Base-by-base conservation (phyloP, 2,797 vertebrate genomes). In the Serranus cabrilla region DNA sequence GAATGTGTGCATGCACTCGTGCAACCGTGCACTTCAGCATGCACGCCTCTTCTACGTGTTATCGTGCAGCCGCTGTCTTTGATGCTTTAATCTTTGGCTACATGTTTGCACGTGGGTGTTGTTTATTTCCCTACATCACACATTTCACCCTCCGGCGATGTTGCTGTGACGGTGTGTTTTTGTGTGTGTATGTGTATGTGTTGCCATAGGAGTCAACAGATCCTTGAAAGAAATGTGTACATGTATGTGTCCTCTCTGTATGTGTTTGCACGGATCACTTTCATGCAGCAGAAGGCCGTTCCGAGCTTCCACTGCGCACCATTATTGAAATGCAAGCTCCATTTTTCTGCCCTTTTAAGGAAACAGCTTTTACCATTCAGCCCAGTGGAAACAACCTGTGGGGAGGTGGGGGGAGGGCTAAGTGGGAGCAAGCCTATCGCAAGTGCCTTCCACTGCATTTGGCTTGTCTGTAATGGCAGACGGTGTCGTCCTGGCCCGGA, bases 371-470 rank as follows among this genome's bases (percentile, higher is more conserved):
- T 86, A 65, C 70, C 47, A 34, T 71, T 83, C 78, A 84, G 72
- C 83, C 45, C 79, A 57, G 70, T 76, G 73, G 71, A 88, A 85
- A 85, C 43, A 86, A 78, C 56, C 70, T 61, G 31, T 17, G 49
- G 5, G 55, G 40, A 31, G 54, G 71, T 11, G 49, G 40, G 40
- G 37, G 54, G 71, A 12, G 49, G 40, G 63, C 66, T 73, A 57
- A 83, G 79, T 81, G 58, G 49, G 55, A 60, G 69, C 31, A 69
- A 81, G 58, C 61, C 76, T 73, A 81, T 83, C 34, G 17, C 79
- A 71, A 79, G 68, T 70, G 68, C 84, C 85, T 94, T 93, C 91
- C 92, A 82, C 82, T 86, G 87, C 91, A 92, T 94, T 94, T 94
- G 87, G 83, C 89, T 89, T 80, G 85, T 89, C 89, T 87, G 81